These are phyloP conservation scores for Ephialtes manifestator DNA, from an alignment of 2,888 invertebrate genomes.

Conservation along the genomic window DNA sequence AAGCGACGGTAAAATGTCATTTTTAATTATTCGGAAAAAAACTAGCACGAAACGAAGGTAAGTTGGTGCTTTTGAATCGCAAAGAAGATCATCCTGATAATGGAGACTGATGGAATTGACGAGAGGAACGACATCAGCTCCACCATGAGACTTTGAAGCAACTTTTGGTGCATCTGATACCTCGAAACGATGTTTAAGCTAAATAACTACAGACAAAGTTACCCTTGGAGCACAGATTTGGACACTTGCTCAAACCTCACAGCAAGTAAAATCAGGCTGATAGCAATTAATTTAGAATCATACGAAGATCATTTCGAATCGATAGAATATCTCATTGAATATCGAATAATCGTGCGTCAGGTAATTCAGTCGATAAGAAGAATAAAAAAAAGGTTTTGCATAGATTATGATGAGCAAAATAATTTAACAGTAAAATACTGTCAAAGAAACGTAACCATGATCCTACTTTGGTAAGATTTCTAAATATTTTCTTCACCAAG, in stretches of 20 bases:
- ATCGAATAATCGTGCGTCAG: constrained; percentile 10
- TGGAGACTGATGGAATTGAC: constrained; percentile 37
- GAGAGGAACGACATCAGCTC: constrained; percentile 39
- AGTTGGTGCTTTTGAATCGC: constrained; percentile 8
- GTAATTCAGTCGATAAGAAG: constrained; percentile 5
- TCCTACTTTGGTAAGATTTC: neutral
- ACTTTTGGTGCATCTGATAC: neutral
- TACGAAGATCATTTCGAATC: neutral
- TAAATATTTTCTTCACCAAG: neutral
- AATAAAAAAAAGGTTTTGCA: neutral
- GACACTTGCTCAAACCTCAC: neutral
- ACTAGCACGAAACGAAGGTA: constrained; percentile 24
- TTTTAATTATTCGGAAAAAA: constrained; percentile 20
- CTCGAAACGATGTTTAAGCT: neutral
- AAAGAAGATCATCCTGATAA: constrained; percentile 4
- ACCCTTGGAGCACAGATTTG: neutral
- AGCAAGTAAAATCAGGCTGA: neutral
- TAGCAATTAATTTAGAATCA: neutral
- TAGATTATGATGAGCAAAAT: neutral
- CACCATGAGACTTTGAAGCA: neutral
- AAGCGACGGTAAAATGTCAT: constrained; percentile 21
- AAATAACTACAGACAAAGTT: neutral
- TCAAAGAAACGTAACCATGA: neutral
- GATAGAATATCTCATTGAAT: neutral
- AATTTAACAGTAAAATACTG: too few relatives aligned